These are phyloP conservation scores for Drosophila erecta DNA, from an alignment of 1,140 invertebrate species.

Conservation along the genomic window DNA sequence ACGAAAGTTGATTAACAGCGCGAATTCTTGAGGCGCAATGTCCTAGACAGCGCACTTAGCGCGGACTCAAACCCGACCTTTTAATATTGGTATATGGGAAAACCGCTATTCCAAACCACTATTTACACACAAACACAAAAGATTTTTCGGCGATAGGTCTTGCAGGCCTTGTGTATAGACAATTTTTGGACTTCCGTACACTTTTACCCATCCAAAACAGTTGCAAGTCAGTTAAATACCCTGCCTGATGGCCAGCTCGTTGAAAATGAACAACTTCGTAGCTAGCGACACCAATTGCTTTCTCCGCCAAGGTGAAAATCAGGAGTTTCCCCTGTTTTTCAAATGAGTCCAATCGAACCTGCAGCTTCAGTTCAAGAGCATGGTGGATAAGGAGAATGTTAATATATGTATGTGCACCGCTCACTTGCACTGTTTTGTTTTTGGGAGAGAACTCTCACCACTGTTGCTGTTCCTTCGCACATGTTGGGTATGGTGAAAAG, in stretches of 20 bases:
- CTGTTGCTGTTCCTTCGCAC: constrained; percentile 2
- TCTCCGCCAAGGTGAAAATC: constrained; percentile 2
- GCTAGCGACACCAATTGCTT: background rate
- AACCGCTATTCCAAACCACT: constrained; percentile 1
- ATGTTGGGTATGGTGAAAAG: constrained; percentile 1
- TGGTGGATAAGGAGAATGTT: background rate
- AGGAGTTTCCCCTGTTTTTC: constrained; percentile 1
- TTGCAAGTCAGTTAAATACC: background rate
- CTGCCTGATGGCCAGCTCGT: background rate
- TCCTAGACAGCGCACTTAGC: background rate
- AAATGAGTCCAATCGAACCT: constrained; percentile 2
- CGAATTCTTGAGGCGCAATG: background rate
- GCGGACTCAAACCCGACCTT: no score
- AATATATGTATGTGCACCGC: constrained; percentile 4
- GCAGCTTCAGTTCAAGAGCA: background rate
- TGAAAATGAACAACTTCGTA: background rate
- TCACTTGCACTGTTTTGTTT: background rate
- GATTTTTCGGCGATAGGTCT: no score
- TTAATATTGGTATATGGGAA: background rate
- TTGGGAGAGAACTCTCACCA: constrained; percentile 1
- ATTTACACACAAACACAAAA: background rate
- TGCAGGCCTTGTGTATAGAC: no score
- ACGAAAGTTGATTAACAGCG: background rate
- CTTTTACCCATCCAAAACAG: background rate
- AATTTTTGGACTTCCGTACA: background rate